Conservation (phyloP, 2,113 vertebrate genomes). For the Cochlearius cochlearius region DNA sequence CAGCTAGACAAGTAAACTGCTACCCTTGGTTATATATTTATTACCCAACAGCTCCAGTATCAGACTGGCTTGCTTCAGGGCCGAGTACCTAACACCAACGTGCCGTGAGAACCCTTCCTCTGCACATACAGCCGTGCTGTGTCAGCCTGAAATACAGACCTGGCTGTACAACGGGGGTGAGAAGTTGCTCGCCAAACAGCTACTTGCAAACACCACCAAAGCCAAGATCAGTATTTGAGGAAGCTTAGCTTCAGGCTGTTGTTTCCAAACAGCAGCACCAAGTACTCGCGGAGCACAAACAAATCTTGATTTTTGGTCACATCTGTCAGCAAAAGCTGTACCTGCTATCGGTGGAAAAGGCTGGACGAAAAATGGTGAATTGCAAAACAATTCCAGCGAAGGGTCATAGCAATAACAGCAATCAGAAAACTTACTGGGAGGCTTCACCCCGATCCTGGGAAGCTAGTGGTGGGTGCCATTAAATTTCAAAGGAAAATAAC, state of each 20-base stretch:
- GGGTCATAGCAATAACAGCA: background rate
- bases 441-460: background rate
- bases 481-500: background rate
- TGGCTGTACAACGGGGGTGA: background rate
- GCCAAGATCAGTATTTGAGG: background rate
- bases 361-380: background rate
- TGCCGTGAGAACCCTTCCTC: background rate
- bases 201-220: background rate
- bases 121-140: background rate
- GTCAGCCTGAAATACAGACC: background rate
- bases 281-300: background rate
- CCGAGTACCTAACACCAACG: rapidly evolving
- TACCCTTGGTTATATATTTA: background rate
- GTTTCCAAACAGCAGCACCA: background rate
- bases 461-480: background rate
- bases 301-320: background rate
- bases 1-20: background rate
- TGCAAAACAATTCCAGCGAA: background rate
- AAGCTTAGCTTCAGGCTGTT: background rate
- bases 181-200: background rate
- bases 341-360: background rate
- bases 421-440: background rate
- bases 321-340: background rate
- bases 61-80: background rate
- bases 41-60: background rate